Conservation (phyloP, 2,888 invertebrate genomes). For the Zootermopsis nevadensis region DNA sequence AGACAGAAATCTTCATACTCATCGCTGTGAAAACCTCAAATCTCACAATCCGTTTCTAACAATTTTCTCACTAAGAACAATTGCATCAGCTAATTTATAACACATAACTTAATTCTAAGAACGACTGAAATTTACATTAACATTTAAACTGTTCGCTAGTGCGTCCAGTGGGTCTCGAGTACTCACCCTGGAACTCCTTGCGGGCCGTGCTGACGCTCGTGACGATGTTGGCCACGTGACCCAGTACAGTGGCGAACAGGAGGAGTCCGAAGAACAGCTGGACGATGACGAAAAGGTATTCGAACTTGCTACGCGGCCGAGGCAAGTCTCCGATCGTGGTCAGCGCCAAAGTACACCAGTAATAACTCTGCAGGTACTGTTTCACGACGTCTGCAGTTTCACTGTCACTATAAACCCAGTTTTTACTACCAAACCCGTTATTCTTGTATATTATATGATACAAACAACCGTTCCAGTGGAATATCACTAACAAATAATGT, state of each 20-base stretch:
- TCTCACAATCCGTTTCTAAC: too few species aligned
- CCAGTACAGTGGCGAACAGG: constrained; percentile 95
- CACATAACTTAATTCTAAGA: too few species aligned
- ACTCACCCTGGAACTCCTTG: constrained; percentile 97
- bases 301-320: constrained; percentile 90
- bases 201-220: constrained; percentile 96
- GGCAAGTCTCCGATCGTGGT: constrained; percentile 96
- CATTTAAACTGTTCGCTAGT: neutral
- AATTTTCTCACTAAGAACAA: too few species aligned
- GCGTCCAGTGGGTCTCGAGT: neutral
- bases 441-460: constrained; percentile 97
- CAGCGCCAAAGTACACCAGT: constrained; percentile 96
- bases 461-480: constrained; percentile 99
- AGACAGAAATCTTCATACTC: too few species aligned
- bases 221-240: constrained; percentile 98
- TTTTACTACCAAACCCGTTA: constrained; percentile 92
- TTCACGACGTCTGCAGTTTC: constrained; percentile 90
- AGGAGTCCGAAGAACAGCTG: constrained; percentile 94
- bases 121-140: neutral
- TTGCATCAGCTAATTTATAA: too few species aligned
- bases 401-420: constrained; percentile 90
- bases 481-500: constrained; percentile 97
- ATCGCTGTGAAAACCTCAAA: too few species aligned
- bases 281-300: constrained; percentile 94
- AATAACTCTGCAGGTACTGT: constrained; percentile 97